These are phyloP conservation scores for Stegophylla sp. DNA, from an alignment of 2,888 invertebrate genomes.

Conservation along the genomic window DNA sequence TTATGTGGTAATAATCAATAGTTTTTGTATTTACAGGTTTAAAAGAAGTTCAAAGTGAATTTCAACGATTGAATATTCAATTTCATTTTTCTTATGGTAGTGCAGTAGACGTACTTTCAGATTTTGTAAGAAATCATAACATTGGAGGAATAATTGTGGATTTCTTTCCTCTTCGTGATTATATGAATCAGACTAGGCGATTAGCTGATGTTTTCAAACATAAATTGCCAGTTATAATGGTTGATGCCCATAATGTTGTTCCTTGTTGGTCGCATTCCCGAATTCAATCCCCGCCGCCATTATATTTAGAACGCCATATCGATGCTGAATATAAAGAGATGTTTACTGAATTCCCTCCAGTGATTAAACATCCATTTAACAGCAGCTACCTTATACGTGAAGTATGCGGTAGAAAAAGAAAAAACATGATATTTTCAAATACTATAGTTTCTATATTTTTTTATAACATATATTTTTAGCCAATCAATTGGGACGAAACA, in stretches of 20 bases:
- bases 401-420: constrained; percentile 64
- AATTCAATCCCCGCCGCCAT: constrained; percentile 89
- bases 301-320: constrained; percentile 82
- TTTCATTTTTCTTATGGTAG: constrained; percentile 80
- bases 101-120: constrained; percentile 71
- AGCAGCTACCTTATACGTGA: constrained; percentile 67
- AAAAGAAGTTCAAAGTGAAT: constrained; percentile 77
- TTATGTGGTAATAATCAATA: too few species aligned
- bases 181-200: constrained; percentile 75
- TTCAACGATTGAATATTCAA: constrained; percentile 74
- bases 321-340: constrained; percentile 77
- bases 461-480: constrained; percentile 63
- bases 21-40: too few species aligned
- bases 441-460: constrained; percentile 5
- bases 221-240: constrained; percentile 65
- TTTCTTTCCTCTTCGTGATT: constrained; percentile 79
- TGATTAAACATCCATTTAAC: constrained; percentile 74
- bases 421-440: neutral
- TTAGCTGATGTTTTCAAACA: constrained; percentile 68
- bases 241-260: constrained; percentile 90
- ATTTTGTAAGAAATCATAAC: constrained; percentile 74
- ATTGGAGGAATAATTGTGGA: constrained; percentile 85
- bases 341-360: constrained; percentile 79
- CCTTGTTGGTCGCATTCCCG: constrained; percentile 87
- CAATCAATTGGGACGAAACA: constrained; percentile 75